Evolutionary conservation across 2,113 vertebrate genomes (phyloP), one percentile per base, ranked within the genome.

Genomic region (Mastomys natalensis): DNA sequence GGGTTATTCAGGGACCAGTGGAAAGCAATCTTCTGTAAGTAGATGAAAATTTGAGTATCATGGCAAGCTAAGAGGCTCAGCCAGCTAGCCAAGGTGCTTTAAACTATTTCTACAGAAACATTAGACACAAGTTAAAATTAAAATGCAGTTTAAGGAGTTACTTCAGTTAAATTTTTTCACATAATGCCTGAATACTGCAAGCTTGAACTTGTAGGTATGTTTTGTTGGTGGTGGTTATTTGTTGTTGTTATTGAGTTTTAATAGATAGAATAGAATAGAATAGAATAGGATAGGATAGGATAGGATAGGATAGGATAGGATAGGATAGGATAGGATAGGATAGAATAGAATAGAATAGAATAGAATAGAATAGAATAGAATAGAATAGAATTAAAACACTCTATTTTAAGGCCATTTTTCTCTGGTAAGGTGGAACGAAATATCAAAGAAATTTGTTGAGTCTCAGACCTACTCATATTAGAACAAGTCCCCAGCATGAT

Each of bases 121-220:
- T 66, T 89, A 53, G 81, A 29, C 4, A 81, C n/a, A 81, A 51
- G 24, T 58, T 88, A 80, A 90, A 91, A 17, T 92, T 94, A 66
- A 95, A 89, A 80, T 53, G 26, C 1, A 74, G n/a, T 87, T 96
- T 89, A 89, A 87, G 11, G 51, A 86, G 45, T 90, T 85, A 60
- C 37, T 72, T 31, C 29, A 77, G 29, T 24, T 8, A 92, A 92
- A 66, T 15, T 66, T 88, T 37, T 51, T 93, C 22, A 66, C 4
- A 48, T 72, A 26, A 19, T 80, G 48, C 9, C 29, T 72, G 29
- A 94, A 74, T 62, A 73, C 70, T 92, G 5, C 34, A 81, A 80
- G n/a, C 2, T 68, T 96, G 17, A 92, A 10, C 7, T 17, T 73
- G 3, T 45, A 43, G 10, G 19, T 90, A 17, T 37, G 66, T 34